Evolutionary conservation across 35 echinoderm and acorn worm species (phyloP).

Genomic region (Anneissia japonica): DNA sequence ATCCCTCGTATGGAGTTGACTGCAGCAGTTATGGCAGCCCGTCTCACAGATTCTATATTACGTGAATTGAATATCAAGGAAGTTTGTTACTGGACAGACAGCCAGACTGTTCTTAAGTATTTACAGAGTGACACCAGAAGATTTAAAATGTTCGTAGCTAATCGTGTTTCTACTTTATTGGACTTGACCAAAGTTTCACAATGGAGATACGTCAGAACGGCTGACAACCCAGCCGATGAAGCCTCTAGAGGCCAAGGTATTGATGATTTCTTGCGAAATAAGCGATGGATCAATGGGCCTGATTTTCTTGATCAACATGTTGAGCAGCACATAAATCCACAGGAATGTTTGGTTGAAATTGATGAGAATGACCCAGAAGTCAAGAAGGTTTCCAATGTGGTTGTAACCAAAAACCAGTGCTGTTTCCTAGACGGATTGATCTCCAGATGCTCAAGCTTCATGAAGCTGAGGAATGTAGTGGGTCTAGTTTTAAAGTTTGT

Average conservation of each 20-base stretch:
- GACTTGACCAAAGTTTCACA: constrained; percentile 5
- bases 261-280: background rate
- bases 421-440: too few relatives aligned
- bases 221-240: constrained; percentile 35
- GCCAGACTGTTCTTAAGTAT: constrained; percentile 38
- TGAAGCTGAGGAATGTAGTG: too few relatives aligned
- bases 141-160: constrained; percentile 52
- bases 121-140: constrained; percentile 13
- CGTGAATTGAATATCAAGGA: background rate
- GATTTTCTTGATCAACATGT: background rate
- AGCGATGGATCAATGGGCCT: constrained; percentile 17
- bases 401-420: too few relatives aligned
- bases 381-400: too few relatives aligned
- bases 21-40: constrained; percentile 2
- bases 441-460: too few relatives aligned
- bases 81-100: constrained; percentile 45
- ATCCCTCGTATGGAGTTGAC: constrained; percentile 6
- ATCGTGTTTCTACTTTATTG: constrained; percentile 28
- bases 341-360: too few relatives aligned
- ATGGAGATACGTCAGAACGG: constrained; percentile 37
- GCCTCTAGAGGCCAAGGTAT: constrained; percentile 19
- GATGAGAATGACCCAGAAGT: too few relatives aligned
- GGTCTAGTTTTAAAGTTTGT: too few relatives aligned
- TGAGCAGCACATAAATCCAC: background rate
- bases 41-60: background rate